Evolutionary conservation across 2,888 invertebrate genomes (phyloP).

Genomic region (Noctuana brunneofusca): DNA sequence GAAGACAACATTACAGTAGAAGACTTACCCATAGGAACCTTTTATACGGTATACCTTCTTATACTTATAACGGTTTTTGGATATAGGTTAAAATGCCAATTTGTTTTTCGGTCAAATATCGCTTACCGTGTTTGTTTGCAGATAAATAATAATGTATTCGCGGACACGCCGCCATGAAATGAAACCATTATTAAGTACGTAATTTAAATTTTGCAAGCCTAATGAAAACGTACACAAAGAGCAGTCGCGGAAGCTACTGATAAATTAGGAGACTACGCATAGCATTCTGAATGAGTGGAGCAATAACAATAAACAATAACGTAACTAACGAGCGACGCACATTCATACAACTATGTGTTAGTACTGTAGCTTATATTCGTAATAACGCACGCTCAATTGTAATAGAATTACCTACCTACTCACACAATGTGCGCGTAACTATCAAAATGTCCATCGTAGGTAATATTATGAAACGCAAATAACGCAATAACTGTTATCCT

Average conservation of each 20-base stretch:
- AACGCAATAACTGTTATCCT: background rate
- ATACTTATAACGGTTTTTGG: conserved; percentile 16
- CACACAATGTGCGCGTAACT: background rate
- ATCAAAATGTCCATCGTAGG: background rate
- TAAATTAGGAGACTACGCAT: conserved; percentile 57
- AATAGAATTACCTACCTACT: background rate
- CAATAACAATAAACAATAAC: conserved; percentile 52
- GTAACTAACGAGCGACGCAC: conserved; percentile 40
- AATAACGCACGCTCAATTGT: conserved; percentile 4
- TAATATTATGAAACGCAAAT: too few relatives aligned
- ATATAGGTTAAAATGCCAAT: conserved; percentile 31
- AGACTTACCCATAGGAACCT: too few relatives aligned
- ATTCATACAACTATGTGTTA: conserved; percentile 11
- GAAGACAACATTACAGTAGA: background rate
- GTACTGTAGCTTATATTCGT: background rate
- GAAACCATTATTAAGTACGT: conserved; percentile 31
- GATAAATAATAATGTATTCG: conserved; percentile 31
- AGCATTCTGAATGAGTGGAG: conserved; percentile 54
- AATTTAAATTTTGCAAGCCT: conserved; percentile 43
- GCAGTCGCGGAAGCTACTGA: conserved; percentile 50
- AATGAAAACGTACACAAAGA: conserved; percentile 61
- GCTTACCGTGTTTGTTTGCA: conserved; percentile 23
- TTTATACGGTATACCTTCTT: conserved; percentile 14
- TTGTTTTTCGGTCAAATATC: conserved; percentile 28
- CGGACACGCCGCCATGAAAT: conserved; percentile 32